phyloP scores from a whole-genome alignment of 1,140 invertebrate genomes.

The Phortica variegata region DNA sequence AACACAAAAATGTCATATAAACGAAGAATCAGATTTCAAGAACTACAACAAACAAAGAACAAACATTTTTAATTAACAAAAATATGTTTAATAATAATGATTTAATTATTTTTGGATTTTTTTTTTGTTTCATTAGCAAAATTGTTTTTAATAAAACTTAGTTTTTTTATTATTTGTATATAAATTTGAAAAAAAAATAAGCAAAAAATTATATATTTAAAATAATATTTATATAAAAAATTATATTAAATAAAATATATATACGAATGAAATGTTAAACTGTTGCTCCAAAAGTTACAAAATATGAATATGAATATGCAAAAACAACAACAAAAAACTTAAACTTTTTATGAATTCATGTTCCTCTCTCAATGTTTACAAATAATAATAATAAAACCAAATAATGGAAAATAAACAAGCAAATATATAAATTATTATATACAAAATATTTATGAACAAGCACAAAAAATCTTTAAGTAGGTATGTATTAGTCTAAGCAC shows the following conservation, averaged over 20 bases:
- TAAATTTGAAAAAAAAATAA: constrained; percentile 4
- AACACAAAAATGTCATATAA: neutral
- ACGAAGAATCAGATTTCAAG: no score
- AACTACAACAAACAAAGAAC: no score
- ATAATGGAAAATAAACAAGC: constrained; percentile 12
- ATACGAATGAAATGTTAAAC: constrained; percentile 36
- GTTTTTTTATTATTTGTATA: constrained; percentile 18
- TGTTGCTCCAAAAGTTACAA: constrained; percentile 46
- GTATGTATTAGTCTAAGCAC: constrained; percentile 39
- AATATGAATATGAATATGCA: no score
- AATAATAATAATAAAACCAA: constrained; percentile 18
- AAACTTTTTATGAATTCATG: constrained; percentile 20
- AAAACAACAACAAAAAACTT: constrained; percentile 13
- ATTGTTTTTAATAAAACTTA: constrained; percentile 12
- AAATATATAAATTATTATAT: constrained; percentile 17
- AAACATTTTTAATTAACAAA: no score
- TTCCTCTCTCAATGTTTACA: constrained; percentile 26
- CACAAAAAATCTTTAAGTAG: constrained; percentile 56
- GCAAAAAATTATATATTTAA: neutral
- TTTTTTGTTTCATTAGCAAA: constrained; percentile 2
- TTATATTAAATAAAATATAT: constrained; percentile 5
- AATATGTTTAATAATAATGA: no score
- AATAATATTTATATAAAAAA: constrained; percentile 3
- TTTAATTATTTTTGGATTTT: no score
- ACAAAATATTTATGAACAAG: constrained; percentile 16